Percentiles rank a stretch among this genome's conserved stretches.
These are phyloP conservation scores for Heliangelus exortis DNA, from an alignment of 2,797 vertebrate species.

Conservation along the genomic window DNA sequence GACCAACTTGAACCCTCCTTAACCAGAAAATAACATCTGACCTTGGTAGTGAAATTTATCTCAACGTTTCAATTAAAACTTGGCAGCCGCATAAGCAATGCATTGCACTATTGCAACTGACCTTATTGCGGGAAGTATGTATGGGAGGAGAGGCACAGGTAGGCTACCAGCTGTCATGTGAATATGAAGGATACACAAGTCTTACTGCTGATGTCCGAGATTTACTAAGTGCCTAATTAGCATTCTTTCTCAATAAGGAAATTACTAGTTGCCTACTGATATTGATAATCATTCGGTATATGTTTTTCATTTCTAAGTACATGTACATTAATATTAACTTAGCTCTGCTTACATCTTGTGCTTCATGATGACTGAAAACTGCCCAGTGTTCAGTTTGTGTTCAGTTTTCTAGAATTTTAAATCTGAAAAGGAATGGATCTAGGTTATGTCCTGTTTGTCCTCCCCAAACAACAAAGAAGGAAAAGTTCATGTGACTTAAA, in stretches of 20 bases:
- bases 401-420: neutral
- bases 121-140: slow-evolving; percentile 73
- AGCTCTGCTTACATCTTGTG: neutral
- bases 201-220: neutral
- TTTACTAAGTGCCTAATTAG: slow-evolving; percentile 12
- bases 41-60: slow-evolving; percentile 85
- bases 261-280: neutral
- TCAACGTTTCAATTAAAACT: slow-evolving; percentile 89
- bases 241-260: slow-evolving; percentile 22
- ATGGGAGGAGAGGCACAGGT: neutral
- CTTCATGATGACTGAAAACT: neutral
- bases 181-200: neutral
- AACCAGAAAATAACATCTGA: slow-evolving; percentile 84
- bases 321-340: slow-evolving; percentile 23
- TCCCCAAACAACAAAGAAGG: neutral
- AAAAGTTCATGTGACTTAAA: accelerated
- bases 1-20: slow-evolving; percentile 81
- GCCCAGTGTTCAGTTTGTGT: no score
- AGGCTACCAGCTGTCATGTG: neutral
- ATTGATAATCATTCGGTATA: slow-evolving; percentile 9
- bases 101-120: slow-evolving; percentile 67
- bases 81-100: slow-evolving; percentile 75
- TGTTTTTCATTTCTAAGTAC: slow-evolving; percentile 3
- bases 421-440: neutral
- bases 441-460: neutral